phyloP scores from a whole-genome alignment of 2,888 invertebrate species.

The Homarus gammarus region DNA sequence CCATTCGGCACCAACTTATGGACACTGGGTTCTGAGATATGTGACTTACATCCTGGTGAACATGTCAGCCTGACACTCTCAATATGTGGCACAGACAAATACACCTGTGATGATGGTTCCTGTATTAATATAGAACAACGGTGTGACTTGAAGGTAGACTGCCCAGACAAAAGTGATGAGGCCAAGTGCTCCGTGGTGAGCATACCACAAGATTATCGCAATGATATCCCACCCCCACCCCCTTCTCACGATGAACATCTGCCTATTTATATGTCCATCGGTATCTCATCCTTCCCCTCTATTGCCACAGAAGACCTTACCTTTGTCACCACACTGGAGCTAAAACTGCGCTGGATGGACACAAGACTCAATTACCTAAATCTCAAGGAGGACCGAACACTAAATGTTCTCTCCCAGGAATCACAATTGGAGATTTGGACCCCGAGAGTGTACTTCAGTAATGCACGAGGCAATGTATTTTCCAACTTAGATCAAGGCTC shows the following conservation, averaged over 20 bases:
- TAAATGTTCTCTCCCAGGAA: slow-evolving; percentile 60
- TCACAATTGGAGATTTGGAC: slow-evolving; percentile 60
- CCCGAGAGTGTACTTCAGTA: slow-evolving; percentile 71
- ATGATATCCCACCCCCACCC: slow-evolving; percentile 66
- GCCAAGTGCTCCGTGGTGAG: slow-evolving; percentile 49
- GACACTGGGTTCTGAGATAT: slow-evolving; percentile 39
- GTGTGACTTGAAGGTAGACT: slow-evolving; percentile 72
- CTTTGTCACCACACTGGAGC: slow-evolving; percentile 58
- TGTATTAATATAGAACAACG: slow-evolving; percentile 65
- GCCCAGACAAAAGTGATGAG: slow-evolving; percentile 72
- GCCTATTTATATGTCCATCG: slow-evolving; percentile 37
- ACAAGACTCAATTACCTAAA: slow-evolving; percentile 66
- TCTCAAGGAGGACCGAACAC: slow-evolving; percentile 66
- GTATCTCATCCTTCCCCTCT: slow-evolving; percentile 65
- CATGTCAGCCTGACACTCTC: slow-evolving; percentile 65
- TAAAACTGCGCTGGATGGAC: slow-evolving; percentile 68
- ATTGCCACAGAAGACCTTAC: slow-evolving; percentile 71
- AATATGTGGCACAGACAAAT: slow-evolving; percentile 55
- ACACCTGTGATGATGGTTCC: slow-evolving; percentile 66
- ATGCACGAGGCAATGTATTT: slow-evolving; percentile 71
- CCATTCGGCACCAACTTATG: slow-evolving; percentile 70
- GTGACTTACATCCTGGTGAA: slow-evolving; percentile 40
- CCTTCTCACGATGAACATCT: neutral
- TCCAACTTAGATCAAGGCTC: slow-evolving; percentile 73
- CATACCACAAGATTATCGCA: slow-evolving; percentile 57